phyloP scores from a whole-genome alignment of 1,140 invertebrate genomes.

The Drosophila arawakana region DNA sequence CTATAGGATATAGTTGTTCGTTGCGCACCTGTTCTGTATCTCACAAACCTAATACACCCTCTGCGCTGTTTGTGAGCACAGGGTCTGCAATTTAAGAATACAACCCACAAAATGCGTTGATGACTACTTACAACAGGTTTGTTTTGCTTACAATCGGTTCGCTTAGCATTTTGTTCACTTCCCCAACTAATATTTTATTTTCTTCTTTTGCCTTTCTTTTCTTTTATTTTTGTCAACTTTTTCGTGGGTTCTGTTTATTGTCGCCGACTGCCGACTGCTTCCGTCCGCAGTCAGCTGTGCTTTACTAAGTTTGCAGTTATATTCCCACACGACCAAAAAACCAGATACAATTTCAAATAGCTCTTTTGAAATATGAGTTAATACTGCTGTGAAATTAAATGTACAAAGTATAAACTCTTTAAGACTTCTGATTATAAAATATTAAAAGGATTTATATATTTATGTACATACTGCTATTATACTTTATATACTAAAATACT shows the following conservation, averaged over 20 bases:
- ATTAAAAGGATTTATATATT: too few relatives aligned
- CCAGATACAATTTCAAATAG: neutral
- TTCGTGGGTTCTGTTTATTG: conserved; percentile 40
- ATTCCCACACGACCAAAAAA: conserved; percentile 52
- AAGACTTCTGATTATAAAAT: too few relatives aligned
- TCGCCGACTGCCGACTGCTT: conserved; percentile 28
- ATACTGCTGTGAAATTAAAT: too few relatives aligned
- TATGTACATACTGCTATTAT: too few relatives aligned
- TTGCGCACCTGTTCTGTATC: too few relatives aligned
- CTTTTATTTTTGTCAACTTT: conserved; percentile 23
- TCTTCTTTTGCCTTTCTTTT: neutral
- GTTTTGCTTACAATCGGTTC: conserved; percentile 32
- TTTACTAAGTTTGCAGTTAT: conserved; percentile 63
- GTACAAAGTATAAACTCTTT: too few relatives aligned
- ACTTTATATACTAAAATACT: too few relatives aligned
- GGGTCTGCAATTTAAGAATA: neutral
- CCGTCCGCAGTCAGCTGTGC: conserved; percentile 21
- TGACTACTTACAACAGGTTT: conserved; percentile 42
- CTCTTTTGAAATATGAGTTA: too few relatives aligned
- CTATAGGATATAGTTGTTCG: too few relatives aligned
- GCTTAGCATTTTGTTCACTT: conserved; percentile 26
- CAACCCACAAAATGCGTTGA: conserved; percentile 25
- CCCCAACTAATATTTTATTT: conserved; percentile 11
- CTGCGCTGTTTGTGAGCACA: too few relatives aligned
- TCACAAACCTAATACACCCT: too few relatives aligned